These are phyloP conservation scores for Epiperipatus broadwayi DNA, from an alignment of 2,888 invertebrate species.

Conservation along the genomic window DNA sequence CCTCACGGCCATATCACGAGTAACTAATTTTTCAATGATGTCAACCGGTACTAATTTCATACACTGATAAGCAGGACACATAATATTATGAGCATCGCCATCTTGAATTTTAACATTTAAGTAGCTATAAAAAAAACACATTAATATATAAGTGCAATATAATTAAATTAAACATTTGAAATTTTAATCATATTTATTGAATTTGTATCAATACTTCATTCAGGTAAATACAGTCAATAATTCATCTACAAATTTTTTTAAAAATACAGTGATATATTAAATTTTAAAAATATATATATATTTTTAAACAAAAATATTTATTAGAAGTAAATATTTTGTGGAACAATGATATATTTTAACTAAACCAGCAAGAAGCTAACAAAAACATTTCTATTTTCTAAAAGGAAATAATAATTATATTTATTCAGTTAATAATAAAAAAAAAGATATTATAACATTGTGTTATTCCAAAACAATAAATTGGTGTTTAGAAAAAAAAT, in stretches of 20 bases:
- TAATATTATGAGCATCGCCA: conserved; percentile 43
- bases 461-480: too few species aligned
- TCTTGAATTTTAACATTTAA: conserved; percentile 43
- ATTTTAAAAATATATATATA: not conserved
- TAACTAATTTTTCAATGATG: conserved; percentile 43
- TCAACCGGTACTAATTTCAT: conserved; percentile 43
- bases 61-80: conserved; percentile 45
- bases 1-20: conserved; percentile 42
- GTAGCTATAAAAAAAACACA: conserved; percentile 29
- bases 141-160: conserved; percentile 8
- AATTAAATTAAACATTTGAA: conserved; percentile 7
- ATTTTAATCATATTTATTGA: too few species aligned
- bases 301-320: not conserved
- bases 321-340: too few species aligned
- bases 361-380: too few species aligned
- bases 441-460: too few species aligned
- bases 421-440: too few species aligned
- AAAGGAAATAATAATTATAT: too few species aligned
- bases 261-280: not conserved
- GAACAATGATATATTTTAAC: too few species aligned
- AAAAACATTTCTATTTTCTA: too few species aligned
- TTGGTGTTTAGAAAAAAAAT: too few species aligned
- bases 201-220: not conserved
- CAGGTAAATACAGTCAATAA: not conserved
- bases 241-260: not conserved